These are phyloP conservation scores for Acheta domesticus DNA, from an alignment of 2,888 invertebrate genomes.

Conservation along the genomic window DNA sequence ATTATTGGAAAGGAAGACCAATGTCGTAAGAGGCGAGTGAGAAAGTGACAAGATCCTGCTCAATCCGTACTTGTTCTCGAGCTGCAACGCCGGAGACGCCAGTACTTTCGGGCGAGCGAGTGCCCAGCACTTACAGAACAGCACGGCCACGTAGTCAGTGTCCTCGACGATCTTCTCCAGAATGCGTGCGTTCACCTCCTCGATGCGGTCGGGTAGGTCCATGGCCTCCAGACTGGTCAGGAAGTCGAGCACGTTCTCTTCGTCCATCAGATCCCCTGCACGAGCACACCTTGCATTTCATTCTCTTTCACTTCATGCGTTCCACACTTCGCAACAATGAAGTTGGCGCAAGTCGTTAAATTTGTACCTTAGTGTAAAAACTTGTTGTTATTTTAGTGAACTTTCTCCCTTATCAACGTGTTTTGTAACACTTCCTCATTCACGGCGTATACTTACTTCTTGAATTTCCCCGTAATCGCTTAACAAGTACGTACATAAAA, in stretches of 20 bases:
- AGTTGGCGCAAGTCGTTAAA: background rate
- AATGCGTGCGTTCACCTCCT: conserved; percentile 90
- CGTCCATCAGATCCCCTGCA: conserved; percentile 90
- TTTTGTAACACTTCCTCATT: too few relatives aligned
- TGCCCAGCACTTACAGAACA: conserved; percentile 82
- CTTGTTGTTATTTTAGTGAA: too few relatives aligned
- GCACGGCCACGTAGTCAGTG: conserved; percentile 85
- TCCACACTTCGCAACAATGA: too few relatives aligned
- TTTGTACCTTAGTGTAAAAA: too few relatives aligned
- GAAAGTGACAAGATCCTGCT: background rate
- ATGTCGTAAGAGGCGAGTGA: background rate
- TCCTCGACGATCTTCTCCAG: conserved; percentile 86
- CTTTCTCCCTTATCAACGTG: too few relatives aligned
- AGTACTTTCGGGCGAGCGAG: background rate
- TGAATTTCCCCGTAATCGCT: too few relatives aligned
- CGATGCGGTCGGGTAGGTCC: conserved; percentile 91
- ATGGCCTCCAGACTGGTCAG: conserved; percentile 90
- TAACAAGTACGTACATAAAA: too few relatives aligned
- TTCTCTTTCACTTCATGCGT: background rate
- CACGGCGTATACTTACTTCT: too few relatives aligned
- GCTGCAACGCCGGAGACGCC: too few relatives aligned
- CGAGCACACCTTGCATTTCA: conserved; percentile 38
- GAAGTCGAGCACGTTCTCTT: conserved; percentile 89
- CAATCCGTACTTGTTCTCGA: too few relatives aligned
- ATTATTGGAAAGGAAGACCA: background rate